Evolutionary conservation across 2,113 vertebrate genomes (phyloP).

Genomic region (Scalopus aquaticus): DNA sequence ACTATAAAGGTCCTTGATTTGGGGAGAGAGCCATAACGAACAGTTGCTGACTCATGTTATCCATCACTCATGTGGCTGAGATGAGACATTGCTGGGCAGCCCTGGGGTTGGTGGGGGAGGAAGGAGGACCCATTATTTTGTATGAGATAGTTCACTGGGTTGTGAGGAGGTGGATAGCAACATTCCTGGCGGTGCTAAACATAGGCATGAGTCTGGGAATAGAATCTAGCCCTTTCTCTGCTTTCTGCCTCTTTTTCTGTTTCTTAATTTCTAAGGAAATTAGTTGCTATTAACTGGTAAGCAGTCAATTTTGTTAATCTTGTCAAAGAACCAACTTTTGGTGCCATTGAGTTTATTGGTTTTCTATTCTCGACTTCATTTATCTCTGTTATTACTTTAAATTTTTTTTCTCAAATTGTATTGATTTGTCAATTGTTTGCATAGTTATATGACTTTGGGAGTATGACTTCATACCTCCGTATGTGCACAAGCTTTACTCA

Average conservation of each 20-base stretch:
- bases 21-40: not conserved
- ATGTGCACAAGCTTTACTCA: too few relatives aligned
- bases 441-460: too few relatives aligned
- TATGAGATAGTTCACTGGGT: not conserved
- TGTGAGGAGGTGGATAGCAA: not conserved
- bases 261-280: slow-evolving; percentile 31
- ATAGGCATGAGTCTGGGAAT: slow-evolving; percentile 35
- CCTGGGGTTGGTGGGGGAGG: not conserved
- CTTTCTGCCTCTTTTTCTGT: slow-evolving; percentile 29
- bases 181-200: slow-evolving; percentile 42
- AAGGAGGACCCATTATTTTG: not conserved
- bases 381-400: too few relatives aligned
- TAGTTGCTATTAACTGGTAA: slow-evolving; percentile 9
- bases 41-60: slow-evolving; percentile 29
- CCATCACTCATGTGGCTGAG: slow-evolving; percentile 13
- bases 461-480: too few relatives aligned
- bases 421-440: too few relatives aligned
- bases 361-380: too few relatives aligned
- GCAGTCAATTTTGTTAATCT: not conserved
- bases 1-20: slow-evolving; percentile 18
- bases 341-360: too few relatives aligned
- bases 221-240: slow-evolving; percentile 18
- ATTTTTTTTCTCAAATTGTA: too few relatives aligned
- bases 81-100: not conserved
- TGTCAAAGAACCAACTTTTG: too few relatives aligned